Evolutionary conservation across 2,888 invertebrate species (phyloP).

Genomic region (Ectemnius continuus): DNA sequence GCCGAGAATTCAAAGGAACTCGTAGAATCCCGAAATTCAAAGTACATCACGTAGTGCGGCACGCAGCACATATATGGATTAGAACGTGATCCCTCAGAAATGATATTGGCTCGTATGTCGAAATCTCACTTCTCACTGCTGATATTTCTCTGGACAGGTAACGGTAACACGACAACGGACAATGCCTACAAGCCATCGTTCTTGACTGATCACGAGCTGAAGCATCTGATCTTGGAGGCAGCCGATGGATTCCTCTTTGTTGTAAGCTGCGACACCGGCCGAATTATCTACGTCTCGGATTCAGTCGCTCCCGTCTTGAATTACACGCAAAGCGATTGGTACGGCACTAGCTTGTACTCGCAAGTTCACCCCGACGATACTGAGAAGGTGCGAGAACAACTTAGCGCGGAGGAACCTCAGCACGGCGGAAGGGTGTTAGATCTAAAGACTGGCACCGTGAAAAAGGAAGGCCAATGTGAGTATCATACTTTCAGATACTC

Average conservation of each 20-base stretch:
- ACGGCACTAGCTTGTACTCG: conserved; percentile 96
- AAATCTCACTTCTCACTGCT: neutral
- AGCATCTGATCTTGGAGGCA: conserved; percentile 98
- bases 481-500: conserved; percentile 10
- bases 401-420: conserved; percentile 97
- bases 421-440: conserved; percentile 97
- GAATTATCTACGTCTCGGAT: conserved; percentile 98
- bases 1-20: no score
- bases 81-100: no score
- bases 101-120: no score
- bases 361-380: conserved; percentile 99
- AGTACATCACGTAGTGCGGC: no score
- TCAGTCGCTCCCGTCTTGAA: conserved; percentile 98
- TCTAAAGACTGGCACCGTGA: conserved; percentile 98
- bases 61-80: no score
- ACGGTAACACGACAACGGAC: conserved; percentile 97
- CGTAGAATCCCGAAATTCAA: no score
- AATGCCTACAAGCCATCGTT: conserved; percentile 99
- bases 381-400: conserved; percentile 97
- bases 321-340: conserved; percentile 98
- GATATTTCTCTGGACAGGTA: conserved; percentile 81
- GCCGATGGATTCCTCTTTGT: conserved; percentile 99
- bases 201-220: conserved; percentile 98
- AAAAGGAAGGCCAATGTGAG: conserved; percentile 99
- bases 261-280: conserved; percentile 97